Base-by-base conservation (phyloP, 1,140 invertebrate genomes). In the Bombus huntii region DNA sequence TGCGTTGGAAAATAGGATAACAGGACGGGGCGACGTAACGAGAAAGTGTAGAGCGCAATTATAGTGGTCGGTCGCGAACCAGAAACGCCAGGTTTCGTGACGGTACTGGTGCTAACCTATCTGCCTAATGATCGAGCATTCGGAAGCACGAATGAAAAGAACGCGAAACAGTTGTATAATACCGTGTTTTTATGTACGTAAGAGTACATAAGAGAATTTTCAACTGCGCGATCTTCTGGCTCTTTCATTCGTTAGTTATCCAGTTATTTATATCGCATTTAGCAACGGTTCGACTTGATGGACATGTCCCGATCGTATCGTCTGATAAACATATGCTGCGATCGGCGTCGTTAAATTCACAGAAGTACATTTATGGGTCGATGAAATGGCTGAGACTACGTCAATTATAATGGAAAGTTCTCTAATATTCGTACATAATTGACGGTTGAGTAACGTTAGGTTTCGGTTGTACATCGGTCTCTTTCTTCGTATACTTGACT, bases 21-120 rank as follows among this genome's bases (percentile, higher is more conserved):
- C 65, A 47, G 75, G 44, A 79, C 66, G 73, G 12, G 39, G 28
- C 28, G 59, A 66, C 37, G 72, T 44, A 78, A 79, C 83, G 75
- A 44, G 83, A 84, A 84, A 84, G 66, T 84, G 83, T 84, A 66
- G 66, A 42, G n/a, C 25, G 31, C 66, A 84, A 84, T 71, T 78
- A 84, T 79, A 53, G 76, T 18, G 39, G n/a, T 66, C 31, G 31
- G 28, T n/a, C n/a, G 66, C 65, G 74, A 44, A 34, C n/a, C 53
- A 71, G 66, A 82, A 66, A 82, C 34, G 34, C 53, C 18, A 22
- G 53, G 15, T 79, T 79, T 79, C 82, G 82, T 84, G 75, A 78
- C 82, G 74, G 47, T 31, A 10, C 37, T 66, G 1, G 12, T 47
- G 28, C 5, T 57, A 47, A 83, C 66, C n/a, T 84, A 84, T 84